Evolutionary conservation across 2,797 vertebrate species (phyloP).

Genomic region (Phoxinus dragarum): DNA sequence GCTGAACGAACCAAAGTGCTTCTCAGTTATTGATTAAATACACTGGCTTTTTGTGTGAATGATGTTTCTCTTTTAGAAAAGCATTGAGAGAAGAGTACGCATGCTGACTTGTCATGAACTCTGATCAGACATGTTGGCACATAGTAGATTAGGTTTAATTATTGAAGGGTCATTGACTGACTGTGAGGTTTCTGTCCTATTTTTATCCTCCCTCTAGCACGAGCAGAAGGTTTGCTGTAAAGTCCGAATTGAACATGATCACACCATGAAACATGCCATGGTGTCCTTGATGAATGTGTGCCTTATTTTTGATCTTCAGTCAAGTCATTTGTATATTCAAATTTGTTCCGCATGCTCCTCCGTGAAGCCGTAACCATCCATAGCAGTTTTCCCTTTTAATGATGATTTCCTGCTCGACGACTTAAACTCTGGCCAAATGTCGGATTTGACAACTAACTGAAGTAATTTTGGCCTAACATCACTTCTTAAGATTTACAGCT

Average conservation of each 20-base stretch:
- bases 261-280: neutral
- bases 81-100: neutral
- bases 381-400: neutral
- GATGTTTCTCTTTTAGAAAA: neutral
- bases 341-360: neutral
- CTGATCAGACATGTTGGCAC: slow-evolving; percentile 18
- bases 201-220: slow-evolving; percentile 36
- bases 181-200: slow-evolving; percentile 39
- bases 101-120: neutral
- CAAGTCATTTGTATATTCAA: slow-evolving; percentile 8
- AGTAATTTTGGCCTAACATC: neutral
- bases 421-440: neutral
- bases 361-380: neutral
- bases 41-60: neutral
- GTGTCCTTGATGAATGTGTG: neutral
- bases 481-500: no score
- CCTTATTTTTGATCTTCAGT: neutral
- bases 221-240: neutral
- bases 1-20: neutral
- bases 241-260: neutral
- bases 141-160: slow-evolving; percentile 22
- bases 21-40: neutral
- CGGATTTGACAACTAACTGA: no score
- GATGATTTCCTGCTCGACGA: no score
- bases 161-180: slow-evolving; percentile 26